phyloP scores from a whole-genome alignment of 2,113 vertebrate genomes.

The Nematolebias whitei region DNA sequence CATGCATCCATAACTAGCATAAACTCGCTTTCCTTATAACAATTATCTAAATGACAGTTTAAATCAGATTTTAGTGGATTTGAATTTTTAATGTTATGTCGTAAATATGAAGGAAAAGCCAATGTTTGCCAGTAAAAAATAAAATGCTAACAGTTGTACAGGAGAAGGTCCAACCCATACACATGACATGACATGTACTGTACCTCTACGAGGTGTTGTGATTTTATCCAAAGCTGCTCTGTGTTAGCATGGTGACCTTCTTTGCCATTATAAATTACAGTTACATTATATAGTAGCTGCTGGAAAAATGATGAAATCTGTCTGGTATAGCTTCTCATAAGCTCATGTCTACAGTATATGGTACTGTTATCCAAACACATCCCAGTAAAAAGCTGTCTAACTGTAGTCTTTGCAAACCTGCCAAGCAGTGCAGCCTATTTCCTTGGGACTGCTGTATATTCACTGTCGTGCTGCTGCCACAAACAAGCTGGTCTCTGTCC shows the following conservation, averaged over 20 bases:
- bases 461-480: constrained; percentile 37
- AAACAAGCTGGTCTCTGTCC: constrained; percentile 41
- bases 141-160: constrained; percentile 29
- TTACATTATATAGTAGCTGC: constrained; percentile 31
- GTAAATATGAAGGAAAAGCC: no score
- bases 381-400: constrained; percentile 6
- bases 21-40: no score
- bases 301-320: constrained; percentile 50
- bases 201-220: not conserved
- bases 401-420: constrained; percentile 43
- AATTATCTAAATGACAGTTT: no score
- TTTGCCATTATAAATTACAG: constrained; percentile 43
- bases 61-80: no score
- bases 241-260: constrained; percentile 43
- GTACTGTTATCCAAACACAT: constrained; percentile 58
- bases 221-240: constrained; percentile 21
- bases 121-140: no score
- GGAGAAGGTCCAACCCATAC: not conserved
- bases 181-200: not conserved
- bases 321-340: constrained; percentile 37
- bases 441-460: constrained; percentile 42
- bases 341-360: constrained; percentile 41
- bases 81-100: no score
- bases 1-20: no score
- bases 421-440: constrained; percentile 35